phyloP scores from a whole-genome alignment of 1,140 invertebrate species.

The Babylonia areolata region DNA sequence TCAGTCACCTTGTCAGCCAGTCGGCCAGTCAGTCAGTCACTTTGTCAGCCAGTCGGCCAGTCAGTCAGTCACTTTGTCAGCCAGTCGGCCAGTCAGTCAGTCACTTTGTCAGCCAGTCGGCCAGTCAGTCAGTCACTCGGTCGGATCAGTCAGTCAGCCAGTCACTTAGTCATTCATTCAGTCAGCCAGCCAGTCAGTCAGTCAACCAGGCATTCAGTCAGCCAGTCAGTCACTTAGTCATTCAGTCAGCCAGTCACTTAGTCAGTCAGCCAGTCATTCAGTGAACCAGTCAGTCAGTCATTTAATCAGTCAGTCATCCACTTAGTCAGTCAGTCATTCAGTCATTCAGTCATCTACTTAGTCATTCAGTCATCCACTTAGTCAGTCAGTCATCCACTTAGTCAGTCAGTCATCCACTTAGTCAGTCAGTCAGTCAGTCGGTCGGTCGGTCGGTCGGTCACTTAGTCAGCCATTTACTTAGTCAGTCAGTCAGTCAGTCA shows the following conservation, averaged over 20 bases:
- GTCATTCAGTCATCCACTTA: too few species aligned
- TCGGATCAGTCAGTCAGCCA: not conserved
- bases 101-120: not conserved
- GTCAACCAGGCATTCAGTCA: not conserved
- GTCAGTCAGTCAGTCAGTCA: too few species aligned
- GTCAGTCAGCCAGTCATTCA: not conserved
- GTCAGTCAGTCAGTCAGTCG: not conserved
- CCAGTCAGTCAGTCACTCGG: too few species aligned
- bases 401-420: not conserved
- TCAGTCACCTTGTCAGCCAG: too few species aligned
- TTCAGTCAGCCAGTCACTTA: not conserved
- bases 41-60: too few species aligned
- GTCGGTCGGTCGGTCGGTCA: too few species aligned
- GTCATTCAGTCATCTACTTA: too few species aligned
- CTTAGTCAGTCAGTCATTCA: too few species aligned
- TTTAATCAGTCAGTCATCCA: not conserved
- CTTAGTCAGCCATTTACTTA: not conserved
- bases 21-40: not conserved
- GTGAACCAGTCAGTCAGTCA: too few species aligned
- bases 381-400: not conserved
- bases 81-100: not conserved
- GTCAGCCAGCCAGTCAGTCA: not conserved
- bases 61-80: too few species aligned
- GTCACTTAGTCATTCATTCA: not conserved
- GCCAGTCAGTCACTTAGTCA: too few species aligned